These are phyloP conservation scores for Sparidentex hasta DNA, from an alignment of 2,797 vertebrate species.

Conservation along the genomic window DNA sequence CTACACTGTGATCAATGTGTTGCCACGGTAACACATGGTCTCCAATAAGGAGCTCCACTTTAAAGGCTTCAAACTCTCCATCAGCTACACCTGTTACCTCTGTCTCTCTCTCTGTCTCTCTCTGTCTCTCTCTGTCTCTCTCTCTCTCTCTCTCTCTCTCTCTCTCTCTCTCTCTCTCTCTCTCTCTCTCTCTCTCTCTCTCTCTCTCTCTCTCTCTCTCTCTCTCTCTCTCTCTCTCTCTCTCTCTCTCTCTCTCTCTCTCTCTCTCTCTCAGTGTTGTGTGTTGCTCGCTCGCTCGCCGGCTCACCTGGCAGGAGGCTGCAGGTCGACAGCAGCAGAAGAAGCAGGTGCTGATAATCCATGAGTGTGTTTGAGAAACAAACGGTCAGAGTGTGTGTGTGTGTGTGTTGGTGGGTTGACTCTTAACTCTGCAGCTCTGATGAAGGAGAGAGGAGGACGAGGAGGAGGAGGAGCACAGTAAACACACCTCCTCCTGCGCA, in stretches of 20 bases:
- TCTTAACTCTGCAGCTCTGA: constrained; percentile 45
- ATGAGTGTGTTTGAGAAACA: constrained; percentile 76
- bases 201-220: background rate
- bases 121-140: no score
- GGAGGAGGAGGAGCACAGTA: constrained; percentile 30
- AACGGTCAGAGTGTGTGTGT: background rate
- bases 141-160: background rate
- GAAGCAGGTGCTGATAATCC: constrained; percentile 85
- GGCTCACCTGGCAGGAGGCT: constrained; percentile 90
- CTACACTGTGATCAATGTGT: background rate
- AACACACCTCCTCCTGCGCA: constrained; percentile 53
- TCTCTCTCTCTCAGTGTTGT: background rate
- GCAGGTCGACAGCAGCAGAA: constrained; percentile 88
- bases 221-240: background rate
- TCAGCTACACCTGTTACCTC: constrained; percentile 1
- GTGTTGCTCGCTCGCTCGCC: constrained; percentile 1
- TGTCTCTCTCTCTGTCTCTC: background rate
- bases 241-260: constrained; percentile 2
- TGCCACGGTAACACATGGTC: background rate
- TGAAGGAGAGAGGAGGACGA: constrained; percentile 21
- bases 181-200: no score
- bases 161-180: background rate
- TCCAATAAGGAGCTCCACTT: background rate
- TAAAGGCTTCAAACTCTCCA: background rate
- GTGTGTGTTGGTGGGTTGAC: constrained; percentile 14